Evolutionary conservation across 2,113 vertebrate genomes (phyloP).

Genomic region (Eleginops maclovinus): DNA sequence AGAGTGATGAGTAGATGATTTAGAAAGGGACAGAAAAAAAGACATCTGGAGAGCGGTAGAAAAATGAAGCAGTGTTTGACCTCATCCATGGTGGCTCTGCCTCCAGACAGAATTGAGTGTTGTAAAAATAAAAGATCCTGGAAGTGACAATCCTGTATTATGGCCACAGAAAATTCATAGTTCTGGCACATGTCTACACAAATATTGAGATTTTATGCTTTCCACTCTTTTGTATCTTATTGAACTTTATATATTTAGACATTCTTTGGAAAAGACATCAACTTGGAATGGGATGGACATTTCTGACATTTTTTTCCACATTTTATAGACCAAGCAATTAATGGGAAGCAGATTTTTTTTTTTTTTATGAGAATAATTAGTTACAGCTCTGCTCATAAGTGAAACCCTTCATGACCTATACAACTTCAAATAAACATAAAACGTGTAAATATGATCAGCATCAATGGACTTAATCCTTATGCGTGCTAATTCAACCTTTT

Average conservation of each 20-base stretch:
- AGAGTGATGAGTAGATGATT: constrained; percentile 1
- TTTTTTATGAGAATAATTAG: no score
- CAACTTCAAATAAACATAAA: neutral
- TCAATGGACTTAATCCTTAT: neutral
- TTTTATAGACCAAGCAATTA: no score
- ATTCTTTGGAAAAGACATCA: no score
- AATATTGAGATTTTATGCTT: no score
- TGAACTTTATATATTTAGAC: no score
- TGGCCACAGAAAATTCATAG: neutral
- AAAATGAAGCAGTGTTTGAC: constrained; percentile 17
- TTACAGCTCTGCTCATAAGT: neutral
- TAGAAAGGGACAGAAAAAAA: neutral
- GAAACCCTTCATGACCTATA: neutral
- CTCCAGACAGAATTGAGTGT: neutral
- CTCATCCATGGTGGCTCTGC: neutral
- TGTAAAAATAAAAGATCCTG: neutral
- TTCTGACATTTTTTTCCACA: no score
- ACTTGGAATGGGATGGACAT: no score
- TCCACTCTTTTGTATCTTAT: no score
- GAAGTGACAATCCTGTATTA: neutral
- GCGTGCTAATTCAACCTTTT: no score
- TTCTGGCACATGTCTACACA: no score
- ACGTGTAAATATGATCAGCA: neutral
- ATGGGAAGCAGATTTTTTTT: no score
- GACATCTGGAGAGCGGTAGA: neutral